Conservation (phyloP, 2,113 vertebrate genomes). For the Psephotus haematonotus region DNA sequence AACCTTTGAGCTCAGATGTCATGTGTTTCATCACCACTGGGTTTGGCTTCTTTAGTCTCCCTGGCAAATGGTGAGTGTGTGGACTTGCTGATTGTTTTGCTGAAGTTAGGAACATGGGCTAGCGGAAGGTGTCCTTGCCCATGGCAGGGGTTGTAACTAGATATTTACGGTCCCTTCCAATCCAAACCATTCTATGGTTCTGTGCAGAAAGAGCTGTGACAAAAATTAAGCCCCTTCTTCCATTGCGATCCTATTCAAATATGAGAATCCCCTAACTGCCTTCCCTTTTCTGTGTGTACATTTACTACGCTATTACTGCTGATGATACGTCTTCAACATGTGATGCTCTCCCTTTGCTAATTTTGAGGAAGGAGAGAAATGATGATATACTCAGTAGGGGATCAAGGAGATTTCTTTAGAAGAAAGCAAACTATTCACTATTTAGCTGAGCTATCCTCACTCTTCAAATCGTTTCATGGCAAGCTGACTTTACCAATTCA, state of each 20-base stretch:
- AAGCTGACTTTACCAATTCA: not conserved
- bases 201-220: not conserved
- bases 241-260: not conserved
- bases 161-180: not conserved
- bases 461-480: not conserved
- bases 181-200: not conserved
- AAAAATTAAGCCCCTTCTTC: not conserved
- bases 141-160: not conserved
- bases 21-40: not conserved
- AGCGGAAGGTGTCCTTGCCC: not conserved
- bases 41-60: not conserved
- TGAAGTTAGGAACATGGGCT: not conserved
- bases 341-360: not conserved
- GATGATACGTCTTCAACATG: fast-evolving
- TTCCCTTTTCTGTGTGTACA: not conserved
- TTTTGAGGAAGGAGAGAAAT: not conserved
- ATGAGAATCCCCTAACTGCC: not conserved
- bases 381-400: not conserved
- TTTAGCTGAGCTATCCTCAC: not conserved
- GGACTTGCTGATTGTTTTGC: not conserved
- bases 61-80: not conserved
- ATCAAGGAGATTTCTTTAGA: not conserved
- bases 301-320: fast-evolving
- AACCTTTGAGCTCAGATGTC: not conserved
- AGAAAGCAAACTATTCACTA: not conserved